phyloP scores from a whole-genome alignment of 2,888 invertebrate species.

The Parelbella ahira region DNA sequence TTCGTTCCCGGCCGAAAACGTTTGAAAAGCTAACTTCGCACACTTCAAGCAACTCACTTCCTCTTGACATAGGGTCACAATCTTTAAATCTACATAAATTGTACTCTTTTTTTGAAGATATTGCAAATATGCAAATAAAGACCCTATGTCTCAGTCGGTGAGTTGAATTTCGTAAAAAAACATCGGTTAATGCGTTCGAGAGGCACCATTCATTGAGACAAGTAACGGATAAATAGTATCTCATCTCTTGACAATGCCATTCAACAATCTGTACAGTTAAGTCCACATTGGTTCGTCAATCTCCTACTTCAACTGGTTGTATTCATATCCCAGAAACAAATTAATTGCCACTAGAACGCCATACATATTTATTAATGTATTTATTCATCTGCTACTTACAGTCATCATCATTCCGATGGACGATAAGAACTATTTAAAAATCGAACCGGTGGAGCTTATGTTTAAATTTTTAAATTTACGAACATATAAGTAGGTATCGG shows the following conservation, averaged over 20 bases:
- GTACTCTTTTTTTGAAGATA: constrained; percentile 26
- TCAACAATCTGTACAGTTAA: constrained; percentile 61
- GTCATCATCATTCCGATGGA: no score
- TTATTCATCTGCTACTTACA: no score
- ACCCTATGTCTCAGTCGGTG: constrained; percentile 35
- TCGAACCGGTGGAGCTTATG: no score
- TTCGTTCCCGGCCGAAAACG: constrained; percentile 49
- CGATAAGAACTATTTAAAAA: no score
- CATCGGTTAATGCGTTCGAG: constrained; percentile 36
- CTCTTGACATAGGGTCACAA: constrained; percentile 47
- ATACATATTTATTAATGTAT: no score
- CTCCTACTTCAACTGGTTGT: no score
- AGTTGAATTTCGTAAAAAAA: constrained; percentile 19
- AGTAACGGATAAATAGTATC: constrained; percentile 77
- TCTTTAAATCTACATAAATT: constrained; percentile 49
- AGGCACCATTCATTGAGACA: constrained; percentile 75
- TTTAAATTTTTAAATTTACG: not conserved
- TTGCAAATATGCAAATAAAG: no score
- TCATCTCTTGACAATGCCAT: constrained; percentile 67
- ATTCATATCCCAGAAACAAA: no score
- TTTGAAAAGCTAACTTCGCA: constrained; percentile 54
- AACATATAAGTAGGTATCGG: not conserved
- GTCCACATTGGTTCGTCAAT: constrained; percentile 14
- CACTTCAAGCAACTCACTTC: constrained; percentile 59
- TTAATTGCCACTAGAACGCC: no score